Percentiles rank a stretch among this genome's conserved stretches.
phyloP scores from a whole-genome alignment of 2,797 vertebrate species.

The Coendou prehensilis region DNA sequence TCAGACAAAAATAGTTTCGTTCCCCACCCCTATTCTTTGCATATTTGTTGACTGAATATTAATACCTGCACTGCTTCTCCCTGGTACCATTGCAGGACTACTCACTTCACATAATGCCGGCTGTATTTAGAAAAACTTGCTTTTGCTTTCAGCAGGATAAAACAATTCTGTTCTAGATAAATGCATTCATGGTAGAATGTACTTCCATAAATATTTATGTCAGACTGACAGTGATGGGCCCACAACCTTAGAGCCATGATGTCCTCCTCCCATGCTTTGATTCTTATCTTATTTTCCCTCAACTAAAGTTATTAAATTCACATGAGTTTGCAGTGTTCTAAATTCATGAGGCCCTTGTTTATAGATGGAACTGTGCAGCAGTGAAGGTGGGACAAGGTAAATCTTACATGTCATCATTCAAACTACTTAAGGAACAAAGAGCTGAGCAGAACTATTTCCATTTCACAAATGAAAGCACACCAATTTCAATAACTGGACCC shows the following conservation, averaged over 20 bases:
- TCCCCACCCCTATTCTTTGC: not conserved
- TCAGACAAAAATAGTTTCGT: slow-evolving; percentile 29
- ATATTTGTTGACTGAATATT: slow-evolving; percentile 23
- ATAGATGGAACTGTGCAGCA: slow-evolving; percentile 72
- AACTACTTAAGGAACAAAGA: slow-evolving; percentile 69
- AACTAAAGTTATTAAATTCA: slow-evolving; percentile 79
- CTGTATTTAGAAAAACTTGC: slow-evolving; percentile 42
- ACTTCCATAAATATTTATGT: slow-evolving; percentile 81
- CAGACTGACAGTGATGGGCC: slow-evolving; percentile 75
- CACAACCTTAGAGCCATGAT: slow-evolving; percentile 66
- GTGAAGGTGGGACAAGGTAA: slow-evolving; percentile 74
- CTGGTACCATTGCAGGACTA: not conserved
- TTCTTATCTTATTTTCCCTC: slow-evolving; percentile 77
- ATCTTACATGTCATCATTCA: slow-evolving; percentile 76
- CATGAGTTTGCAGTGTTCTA: slow-evolving; percentile 82
- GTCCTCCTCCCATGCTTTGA: slow-evolving; percentile 51
- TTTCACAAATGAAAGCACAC: slow-evolving; percentile 55
- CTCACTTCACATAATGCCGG: slow-evolving; percentile 65
- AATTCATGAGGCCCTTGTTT: slow-evolving; percentile 81
- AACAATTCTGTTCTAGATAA: slow-evolving; percentile 66
- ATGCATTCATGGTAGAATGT: slow-evolving; percentile 72
- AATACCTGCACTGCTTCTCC: not conserved
- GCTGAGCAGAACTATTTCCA: slow-evolving; percentile 51
- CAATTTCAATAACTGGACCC: not conserved
- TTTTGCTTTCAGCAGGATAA: slow-evolving; percentile 52